A percentile compares a stretch with the other conserved stretches of the same genome.
These are phyloP conservation scores for Rotaria macrura DNA, from an alignment of 2,888 invertebrate species.

Conservation along the genomic window DNA sequence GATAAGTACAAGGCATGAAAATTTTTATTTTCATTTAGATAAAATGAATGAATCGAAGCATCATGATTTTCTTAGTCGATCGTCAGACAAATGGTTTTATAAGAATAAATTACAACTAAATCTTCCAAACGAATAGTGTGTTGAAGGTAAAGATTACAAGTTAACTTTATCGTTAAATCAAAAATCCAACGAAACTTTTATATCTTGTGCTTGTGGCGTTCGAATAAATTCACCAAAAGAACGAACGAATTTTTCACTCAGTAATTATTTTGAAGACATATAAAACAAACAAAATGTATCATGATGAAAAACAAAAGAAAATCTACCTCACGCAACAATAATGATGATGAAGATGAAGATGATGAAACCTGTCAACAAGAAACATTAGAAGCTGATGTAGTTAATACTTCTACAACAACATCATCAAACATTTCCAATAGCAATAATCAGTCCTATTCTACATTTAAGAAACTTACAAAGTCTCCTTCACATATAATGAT, in stretches of 20 bases:
- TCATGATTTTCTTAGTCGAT: not conserved
- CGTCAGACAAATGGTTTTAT: not conserved
- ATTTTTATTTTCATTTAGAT: not conserved
- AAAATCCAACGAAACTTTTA: not conserved
- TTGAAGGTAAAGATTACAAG: not conserved
- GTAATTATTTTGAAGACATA: not conserved
- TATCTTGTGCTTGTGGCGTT: not conserved
- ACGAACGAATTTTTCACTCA: not conserved
- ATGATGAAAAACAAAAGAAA: not conserved
- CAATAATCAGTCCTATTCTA: not conserved
- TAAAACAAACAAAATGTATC: not conserved
- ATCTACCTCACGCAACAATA: not conserved
- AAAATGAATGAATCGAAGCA: not conserved
- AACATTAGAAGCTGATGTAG: not conserved
- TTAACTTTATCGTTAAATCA: not conserved
- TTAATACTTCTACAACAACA: not conserved
- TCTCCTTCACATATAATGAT: not conserved
- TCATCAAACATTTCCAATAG: not conserved
- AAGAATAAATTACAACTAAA: not conserved
- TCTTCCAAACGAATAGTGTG: not conserved
- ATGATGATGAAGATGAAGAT: not conserved
- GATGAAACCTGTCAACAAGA: not conserved
- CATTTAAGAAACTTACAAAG: not conserved
- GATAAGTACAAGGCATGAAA: too few relatives aligned
- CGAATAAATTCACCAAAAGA: not conserved